Evolutionary conservation across 2,113 vertebrate genomes (phyloP).

Genomic region (Balaenoptera acutorostrata): DNA sequence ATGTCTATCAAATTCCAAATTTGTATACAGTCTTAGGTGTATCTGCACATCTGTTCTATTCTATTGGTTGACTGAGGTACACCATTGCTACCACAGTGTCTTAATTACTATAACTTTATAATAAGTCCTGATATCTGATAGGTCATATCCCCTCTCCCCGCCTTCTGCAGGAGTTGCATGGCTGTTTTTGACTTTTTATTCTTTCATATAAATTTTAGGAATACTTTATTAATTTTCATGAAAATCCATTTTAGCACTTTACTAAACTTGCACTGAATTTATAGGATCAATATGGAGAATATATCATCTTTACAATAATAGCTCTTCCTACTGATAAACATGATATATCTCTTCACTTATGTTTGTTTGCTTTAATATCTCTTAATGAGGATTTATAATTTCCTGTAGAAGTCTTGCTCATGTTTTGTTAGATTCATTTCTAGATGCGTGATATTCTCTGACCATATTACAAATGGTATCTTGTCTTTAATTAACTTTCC

Average conservation of each 20-base stretch:
- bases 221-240: not conserved
- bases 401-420: not conserved
- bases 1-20: not conserved
- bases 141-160: not conserved
- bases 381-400: not conserved
- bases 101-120: not conserved
- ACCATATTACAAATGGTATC: not conserved
- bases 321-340: not conserved
- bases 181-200: not conserved
- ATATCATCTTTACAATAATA: not conserved
- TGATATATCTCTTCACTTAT: not conserved
- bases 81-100: not conserved
- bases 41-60: not conserved
- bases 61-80: not conserved
- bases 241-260: not conserved
- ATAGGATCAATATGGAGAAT: not conserved
- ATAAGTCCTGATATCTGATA: not conserved
- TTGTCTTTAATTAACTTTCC: conserved; percentile 18
- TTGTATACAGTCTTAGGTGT: not conserved
- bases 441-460: not conserved
- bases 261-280: not conserved
- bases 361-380: not conserved
- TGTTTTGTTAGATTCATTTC: not conserved
- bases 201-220: not conserved
- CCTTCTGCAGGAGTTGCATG: not conserved